Conservation (phyloP, 2,888 invertebrate genomes). For the Hypomecis atomaria region DNA sequence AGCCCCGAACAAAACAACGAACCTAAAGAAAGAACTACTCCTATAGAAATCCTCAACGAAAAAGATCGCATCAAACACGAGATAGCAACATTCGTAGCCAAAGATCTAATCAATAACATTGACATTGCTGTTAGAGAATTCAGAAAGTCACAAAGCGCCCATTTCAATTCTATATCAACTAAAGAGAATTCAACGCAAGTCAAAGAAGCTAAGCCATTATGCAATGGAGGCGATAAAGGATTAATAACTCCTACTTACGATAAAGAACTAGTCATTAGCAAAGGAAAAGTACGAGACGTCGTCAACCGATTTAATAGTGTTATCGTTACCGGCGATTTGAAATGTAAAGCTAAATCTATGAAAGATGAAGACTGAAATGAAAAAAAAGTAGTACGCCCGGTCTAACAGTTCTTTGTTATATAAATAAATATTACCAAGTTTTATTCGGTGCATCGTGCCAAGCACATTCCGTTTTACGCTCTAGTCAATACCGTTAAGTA, state of each 20-base stretch:
- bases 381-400: conserved; percentile 43
- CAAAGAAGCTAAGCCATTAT: conserved; percentile 50
- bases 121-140: conserved; percentile 75
- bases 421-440: conserved; percentile 29
- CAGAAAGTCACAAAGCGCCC: conserved; percentile 72
- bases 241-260: conserved; percentile 76
- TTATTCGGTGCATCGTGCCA: conserved; percentile 57
- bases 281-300: conserved; percentile 79
- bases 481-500: conserved; percentile 53
- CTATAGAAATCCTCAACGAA: conserved; percentile 68
- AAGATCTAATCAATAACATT: conserved; percentile 77
- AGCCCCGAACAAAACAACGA: conserved; percentile 67
- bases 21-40: conserved; percentile 59
- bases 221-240: conserved; percentile 67
- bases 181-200: conserved; percentile 32
- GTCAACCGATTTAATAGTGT: conserved; percentile 76
- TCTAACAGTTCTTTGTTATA: conserved; percentile 26
- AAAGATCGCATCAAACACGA: conserved; percentile 77
- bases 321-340: conserved; percentile 51
- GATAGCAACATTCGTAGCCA: conserved; percentile 78
- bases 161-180: conserved; percentile 49
- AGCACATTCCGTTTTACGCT: conserved; percentile 56
- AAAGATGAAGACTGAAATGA: conserved; percentile 62
- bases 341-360: conserved; percentile 51
- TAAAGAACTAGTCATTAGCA: conserved; percentile 76